Percentiles rank a stretch among this genome's conserved stretches.
Evolutionary conservation across 2,113 vertebrate genomes (phyloP).

Genomic region (Elgaria multicarinata): DNA sequence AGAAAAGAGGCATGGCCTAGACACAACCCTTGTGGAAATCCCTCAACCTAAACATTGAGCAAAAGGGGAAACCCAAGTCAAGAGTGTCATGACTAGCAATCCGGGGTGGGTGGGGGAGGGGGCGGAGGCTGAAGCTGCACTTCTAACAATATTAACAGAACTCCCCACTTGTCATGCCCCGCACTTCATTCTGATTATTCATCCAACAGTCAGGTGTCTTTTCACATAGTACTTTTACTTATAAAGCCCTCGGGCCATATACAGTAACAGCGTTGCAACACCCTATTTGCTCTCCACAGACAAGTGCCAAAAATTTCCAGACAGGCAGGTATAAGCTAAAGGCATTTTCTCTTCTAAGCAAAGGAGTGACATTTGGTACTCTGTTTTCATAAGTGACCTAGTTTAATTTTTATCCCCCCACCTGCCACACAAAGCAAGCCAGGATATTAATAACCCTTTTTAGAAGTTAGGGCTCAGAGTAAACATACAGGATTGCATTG

Average conservation of each 20-base stretch:
- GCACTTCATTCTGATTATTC: conserved; percentile 44
- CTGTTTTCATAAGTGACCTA: background rate
- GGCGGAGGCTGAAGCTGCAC: conserved; percentile 18
- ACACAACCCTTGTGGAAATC: conserved; percentile 14
- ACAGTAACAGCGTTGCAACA: conserved; percentile 57
- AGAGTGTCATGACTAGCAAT: background rate
- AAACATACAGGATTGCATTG: background rate
- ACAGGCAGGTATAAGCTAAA: conserved; percentile 34
- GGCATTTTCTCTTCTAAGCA: background rate
- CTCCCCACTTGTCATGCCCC: conserved; percentile 26
- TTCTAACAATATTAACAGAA: conserved; percentile 49
- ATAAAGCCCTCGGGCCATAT: conserved; percentile 33
- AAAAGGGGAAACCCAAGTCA: background rate
- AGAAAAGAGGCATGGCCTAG: background rate
- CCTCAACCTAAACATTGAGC: background rate
- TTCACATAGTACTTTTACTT: conserved; percentile 36
- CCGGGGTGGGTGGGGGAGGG: background rate
- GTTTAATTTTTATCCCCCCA: background rate
- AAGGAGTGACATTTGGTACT: conserved; percentile 1
- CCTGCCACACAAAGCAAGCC: background rate
- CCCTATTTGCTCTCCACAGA: conserved; percentile 33
- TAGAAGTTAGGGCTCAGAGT: background rate
- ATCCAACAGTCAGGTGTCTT: conserved; percentile 40
- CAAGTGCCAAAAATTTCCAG: conserved; percentile 21
- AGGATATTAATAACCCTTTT: background rate